Conservation (phyloP, 1,140 invertebrate genomes). For the Scylla paramamosain region DNA sequence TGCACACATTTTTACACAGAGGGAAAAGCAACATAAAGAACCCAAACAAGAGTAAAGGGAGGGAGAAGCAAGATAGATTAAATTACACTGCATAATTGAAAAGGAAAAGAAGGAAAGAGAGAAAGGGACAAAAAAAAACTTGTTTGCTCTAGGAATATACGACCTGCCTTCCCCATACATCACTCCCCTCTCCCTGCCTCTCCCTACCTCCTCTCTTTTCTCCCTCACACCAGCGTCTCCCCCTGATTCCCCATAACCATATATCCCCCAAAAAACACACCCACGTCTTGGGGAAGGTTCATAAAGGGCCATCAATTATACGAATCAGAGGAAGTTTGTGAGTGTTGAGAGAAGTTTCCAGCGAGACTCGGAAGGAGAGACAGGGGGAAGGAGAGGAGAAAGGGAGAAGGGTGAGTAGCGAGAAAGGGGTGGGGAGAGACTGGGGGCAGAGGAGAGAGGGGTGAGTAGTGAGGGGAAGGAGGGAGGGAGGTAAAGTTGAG, state of each 20-base stretch:
- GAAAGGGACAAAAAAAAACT: no score
- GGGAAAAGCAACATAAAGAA: no score
- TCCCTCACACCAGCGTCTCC: background rate
- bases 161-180: no score
- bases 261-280: background rate
- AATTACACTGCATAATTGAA: no score
- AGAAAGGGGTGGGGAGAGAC: background rate
- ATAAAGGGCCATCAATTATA: slow-evolving; percentile 24
- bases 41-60: no score
- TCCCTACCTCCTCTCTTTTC: background rate
- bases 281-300: background rate
- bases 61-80: no score
- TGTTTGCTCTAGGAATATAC: no score
- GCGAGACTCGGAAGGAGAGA: background rate
- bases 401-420: background rate
- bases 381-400: background rate
- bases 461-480: background rate
- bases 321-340: slow-evolving; percentile 21
- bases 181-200: background rate
- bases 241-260: background rate
- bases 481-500: background rate
- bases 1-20: no score
- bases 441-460: background rate
- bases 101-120: no score
- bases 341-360: slow-evolving; percentile 22